Evolutionary conservation across 2,797 vertebrate genomes (phyloP).

Genomic region (Cossypha caffra): DNA sequence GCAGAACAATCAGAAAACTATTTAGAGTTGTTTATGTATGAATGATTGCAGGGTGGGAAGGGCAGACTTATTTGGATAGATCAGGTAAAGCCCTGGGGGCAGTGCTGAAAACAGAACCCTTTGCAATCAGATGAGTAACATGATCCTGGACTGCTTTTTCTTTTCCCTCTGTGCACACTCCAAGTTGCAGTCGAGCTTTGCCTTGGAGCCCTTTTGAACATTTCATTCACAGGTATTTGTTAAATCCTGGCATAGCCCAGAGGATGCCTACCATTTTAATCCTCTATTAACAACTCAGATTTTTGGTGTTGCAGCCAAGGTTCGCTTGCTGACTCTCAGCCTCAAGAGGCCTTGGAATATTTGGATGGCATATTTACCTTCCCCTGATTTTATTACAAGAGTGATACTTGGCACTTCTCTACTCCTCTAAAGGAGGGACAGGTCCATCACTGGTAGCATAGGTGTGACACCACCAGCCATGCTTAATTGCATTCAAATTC

Average conservation of each 20-base stretch:
- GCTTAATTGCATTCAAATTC: neutral
- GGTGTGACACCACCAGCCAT: neutral
- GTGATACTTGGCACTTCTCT: neutral
- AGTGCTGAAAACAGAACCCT: neutral
- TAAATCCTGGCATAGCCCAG: constrained; percentile 31
- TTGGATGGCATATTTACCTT: neutral
- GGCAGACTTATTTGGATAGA: constrained; percentile 35
- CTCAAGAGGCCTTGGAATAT: neutral
- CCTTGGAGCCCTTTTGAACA: neutral
- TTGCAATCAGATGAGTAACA: constrained; percentile 48
- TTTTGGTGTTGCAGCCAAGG: neutral
- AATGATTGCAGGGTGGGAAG: constrained; percentile 63
- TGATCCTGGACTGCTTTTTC: constrained; percentile 27
- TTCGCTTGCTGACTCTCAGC: neutral
- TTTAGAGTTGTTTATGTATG: constrained; percentile 65
- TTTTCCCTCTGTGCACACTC: constrained; percentile 21
- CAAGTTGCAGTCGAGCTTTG: constrained; percentile 1
- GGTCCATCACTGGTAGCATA: neutral
- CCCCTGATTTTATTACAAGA: neutral
- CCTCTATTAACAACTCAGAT: neutral
- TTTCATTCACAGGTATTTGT: neutral
- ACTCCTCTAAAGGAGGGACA: neutral
- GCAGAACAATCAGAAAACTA: constrained; percentile 50
- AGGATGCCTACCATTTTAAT: constrained; percentile 41
- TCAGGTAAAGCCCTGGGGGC: constrained; percentile 56